A percentile compares a stretch with the other conserved stretches of the same genome.
Evolutionary conservation across 2,113 vertebrate genomes (phyloP).

Genomic region (Stictonetta naevosa): DNA sequence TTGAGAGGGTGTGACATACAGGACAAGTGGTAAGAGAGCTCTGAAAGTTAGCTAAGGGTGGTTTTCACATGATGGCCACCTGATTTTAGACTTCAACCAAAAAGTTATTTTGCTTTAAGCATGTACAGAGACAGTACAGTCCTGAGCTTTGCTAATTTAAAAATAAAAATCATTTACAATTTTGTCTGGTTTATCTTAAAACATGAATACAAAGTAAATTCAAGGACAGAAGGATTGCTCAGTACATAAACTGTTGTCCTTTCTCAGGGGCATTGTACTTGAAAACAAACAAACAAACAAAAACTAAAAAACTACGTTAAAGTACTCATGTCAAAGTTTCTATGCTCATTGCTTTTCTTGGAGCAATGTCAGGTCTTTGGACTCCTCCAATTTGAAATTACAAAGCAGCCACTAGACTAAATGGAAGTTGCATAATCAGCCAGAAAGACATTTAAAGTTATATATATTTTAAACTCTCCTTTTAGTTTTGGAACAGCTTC

Average conservation of each 20-base stretch:
- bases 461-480: background rate
- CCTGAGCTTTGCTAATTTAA: background rate
- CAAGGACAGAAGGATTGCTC: background rate
- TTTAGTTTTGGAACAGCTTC: background rate
- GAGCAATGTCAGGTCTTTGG: background rate
- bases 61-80: background rate
- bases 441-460: background rate
- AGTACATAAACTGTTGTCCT: background rate
- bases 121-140: background rate
- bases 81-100: background rate
- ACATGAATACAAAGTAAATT: background rate
- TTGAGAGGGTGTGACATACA: background rate
- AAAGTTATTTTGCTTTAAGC: background rate
- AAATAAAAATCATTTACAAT: background rate
- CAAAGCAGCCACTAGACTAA: background rate
- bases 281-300: background rate
- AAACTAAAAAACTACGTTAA: background rate
- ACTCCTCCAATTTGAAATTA: background rate
- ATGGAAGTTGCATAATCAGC: background rate
- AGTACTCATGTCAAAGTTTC: background rate
- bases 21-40: background rate
- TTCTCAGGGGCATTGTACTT: background rate
- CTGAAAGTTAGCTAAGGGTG: background rate
- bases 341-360: background rate
- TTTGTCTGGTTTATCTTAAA: background rate